Evolutionary conservation across 2,797 vertebrate species (phyloP).

Genomic region (Steatocranus sp.): DNA sequence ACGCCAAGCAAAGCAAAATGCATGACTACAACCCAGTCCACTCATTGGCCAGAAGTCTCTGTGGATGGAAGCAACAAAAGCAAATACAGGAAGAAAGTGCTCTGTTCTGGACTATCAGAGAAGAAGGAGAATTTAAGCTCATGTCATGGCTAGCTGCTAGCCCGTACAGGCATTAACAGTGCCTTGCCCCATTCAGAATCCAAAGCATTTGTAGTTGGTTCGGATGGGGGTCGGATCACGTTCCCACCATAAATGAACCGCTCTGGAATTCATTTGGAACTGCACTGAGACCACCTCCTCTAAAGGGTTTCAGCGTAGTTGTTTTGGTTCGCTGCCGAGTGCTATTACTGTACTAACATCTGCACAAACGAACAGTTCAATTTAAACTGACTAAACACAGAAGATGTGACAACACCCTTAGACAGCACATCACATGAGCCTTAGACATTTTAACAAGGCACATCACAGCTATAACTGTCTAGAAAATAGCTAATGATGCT

Average conservation of each 20-base stretch:
- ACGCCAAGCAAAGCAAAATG: background rate
- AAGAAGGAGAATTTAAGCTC: background rate
- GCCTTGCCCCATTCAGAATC: background rate
- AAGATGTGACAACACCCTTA: background rate
- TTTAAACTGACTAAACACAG: background rate
- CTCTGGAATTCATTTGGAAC: background rate
- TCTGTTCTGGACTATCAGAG: background rate
- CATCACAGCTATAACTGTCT: background rate
- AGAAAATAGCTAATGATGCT: background rate
- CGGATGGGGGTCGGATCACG: accelerated
- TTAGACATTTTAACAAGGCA: background rate
- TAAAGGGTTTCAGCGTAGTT: background rate
- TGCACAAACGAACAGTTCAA: background rate
- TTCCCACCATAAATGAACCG: background rate
- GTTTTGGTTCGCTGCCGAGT: background rate
- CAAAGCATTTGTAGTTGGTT: background rate
- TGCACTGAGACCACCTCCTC: background rate
- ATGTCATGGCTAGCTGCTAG: background rate
- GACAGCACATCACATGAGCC: background rate
- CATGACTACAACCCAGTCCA: background rate
- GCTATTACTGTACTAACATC: background rate
- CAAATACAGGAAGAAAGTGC: background rate
- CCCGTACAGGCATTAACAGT: background rate
- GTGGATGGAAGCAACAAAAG: background rate
- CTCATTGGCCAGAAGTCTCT: background rate